These are phyloP conservation scores for Ephialtes manifestator DNA, from an alignment of 2,888 invertebrate genomes.

Conservation along the genomic window DNA sequence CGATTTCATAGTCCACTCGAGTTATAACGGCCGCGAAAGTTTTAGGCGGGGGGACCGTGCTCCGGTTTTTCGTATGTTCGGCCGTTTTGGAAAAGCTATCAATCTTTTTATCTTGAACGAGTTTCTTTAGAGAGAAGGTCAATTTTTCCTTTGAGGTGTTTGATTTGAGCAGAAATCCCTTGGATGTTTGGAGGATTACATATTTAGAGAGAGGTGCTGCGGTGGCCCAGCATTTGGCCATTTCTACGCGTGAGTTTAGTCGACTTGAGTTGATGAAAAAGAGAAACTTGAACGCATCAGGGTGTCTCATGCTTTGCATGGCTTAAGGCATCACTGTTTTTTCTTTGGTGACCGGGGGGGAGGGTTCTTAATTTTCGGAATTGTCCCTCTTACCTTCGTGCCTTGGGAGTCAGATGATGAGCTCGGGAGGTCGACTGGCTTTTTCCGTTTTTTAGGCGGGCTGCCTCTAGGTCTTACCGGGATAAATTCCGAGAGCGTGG, in stretches of 20 bases:
- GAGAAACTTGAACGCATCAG: neutral
- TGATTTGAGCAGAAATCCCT: constrained; percentile 28
- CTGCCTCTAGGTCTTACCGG: constrained; percentile 8
- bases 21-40: constrained; percentile 33
- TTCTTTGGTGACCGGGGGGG: neutral
- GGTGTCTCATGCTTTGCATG: neutral
- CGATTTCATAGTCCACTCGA: constrained; percentile 31
- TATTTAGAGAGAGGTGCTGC: neutral
- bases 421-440: neutral
- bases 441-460: constrained; percentile 21
- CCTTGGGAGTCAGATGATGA: constrained; percentile 18
- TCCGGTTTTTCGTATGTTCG: neutral
- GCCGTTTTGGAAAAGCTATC: constrained; percentile 8
- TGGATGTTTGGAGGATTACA: constrained; percentile 1
- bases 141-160: constrained; percentile 7
- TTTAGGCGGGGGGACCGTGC: neutral
- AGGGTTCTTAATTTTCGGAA: neutral
- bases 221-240: constrained; percentile 11
- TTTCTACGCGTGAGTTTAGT: constrained; percentile 8
- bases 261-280: constrained; percentile 15
- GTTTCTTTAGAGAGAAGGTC: neutral
- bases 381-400: neutral
- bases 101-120: neutral
- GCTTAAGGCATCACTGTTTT: neutral
- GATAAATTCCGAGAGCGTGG: neutral